Evolutionary conservation across 2,888 invertebrate genomes (phyloP).

Genomic region (Hydriomena furcata): DNA sequence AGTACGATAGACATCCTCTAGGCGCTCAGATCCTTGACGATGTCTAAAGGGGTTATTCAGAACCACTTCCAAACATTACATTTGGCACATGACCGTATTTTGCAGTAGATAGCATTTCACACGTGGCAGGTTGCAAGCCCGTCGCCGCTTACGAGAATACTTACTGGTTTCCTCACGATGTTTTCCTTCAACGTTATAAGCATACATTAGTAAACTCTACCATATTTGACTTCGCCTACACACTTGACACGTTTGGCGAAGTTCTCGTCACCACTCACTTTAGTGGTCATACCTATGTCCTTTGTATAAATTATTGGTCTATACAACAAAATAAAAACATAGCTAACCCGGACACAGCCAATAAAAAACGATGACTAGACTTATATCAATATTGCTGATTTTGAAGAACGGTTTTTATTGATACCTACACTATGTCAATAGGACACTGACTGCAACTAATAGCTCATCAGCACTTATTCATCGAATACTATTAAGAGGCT

Average conservation of each 20-base stretch:
- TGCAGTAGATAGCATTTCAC: too few species aligned
- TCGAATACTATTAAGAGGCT: too few species aligned
- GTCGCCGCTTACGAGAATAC: too few species aligned
- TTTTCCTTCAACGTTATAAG: conserved; percentile 30
- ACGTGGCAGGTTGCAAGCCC: too few species aligned
- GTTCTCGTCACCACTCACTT: conserved; percentile 40
- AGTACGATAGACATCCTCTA: too few species aligned
- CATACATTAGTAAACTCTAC: conserved; percentile 10
- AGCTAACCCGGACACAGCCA: conserved; percentile 29
- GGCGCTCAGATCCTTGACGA: too few species aligned
- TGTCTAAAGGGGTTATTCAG: too few species aligned
- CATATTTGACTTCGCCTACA: conserved; percentile 36
- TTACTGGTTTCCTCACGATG: too few species aligned
- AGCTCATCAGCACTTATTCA: too few species aligned
- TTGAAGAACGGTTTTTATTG: conserved; percentile 1
- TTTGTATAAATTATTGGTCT: conserved; percentile 3
- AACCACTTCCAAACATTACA: too few species aligned
- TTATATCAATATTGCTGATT: conserved; percentile 10
- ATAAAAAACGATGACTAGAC: conserved; percentile 28
- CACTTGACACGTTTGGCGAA: conserved; percentile 39
- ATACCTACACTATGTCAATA: conserved; percentile 1
- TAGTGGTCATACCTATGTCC: conserved; percentile 30
- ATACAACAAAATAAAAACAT: not conserved
- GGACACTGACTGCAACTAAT: conserved; percentile 6
- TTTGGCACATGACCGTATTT: too few species aligned